Evolutionary conservation across 2,888 invertebrate species (phyloP).

Genomic region (Thalpophila matura): DNA sequence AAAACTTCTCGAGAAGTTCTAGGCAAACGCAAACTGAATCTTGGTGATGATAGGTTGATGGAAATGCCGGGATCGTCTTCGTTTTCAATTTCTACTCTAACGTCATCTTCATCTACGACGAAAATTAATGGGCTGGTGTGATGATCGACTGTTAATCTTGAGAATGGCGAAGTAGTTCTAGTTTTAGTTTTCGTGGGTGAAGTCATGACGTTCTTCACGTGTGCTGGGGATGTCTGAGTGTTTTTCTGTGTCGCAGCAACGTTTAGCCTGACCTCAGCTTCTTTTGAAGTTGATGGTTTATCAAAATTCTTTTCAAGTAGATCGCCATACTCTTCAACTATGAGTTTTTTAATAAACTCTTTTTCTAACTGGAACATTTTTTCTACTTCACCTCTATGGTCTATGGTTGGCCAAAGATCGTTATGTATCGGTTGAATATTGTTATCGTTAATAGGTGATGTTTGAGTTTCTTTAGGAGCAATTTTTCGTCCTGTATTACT

Average conservation of each 20-base stretch:
- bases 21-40: conserved; percentile 84
- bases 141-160: conserved; percentile 72
- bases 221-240: conserved; percentile 87
- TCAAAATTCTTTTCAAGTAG: conserved; percentile 79
- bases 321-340: conserved; percentile 85
- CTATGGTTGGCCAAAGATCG: conserved; percentile 80
- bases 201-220: conserved; percentile 85
- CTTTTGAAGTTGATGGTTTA: conserved; percentile 82
- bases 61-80: conserved; percentile 81
- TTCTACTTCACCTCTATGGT: conserved; percentile 80
- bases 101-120: conserved; percentile 68
- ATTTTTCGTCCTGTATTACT: conserved; percentile 77
- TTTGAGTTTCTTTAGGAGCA: conserved; percentile 86
- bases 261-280: conserved; percentile 70
- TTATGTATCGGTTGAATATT: conserved; percentile 82
- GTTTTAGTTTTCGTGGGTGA: conserved; percentile 85
- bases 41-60: conserved; percentile 84
- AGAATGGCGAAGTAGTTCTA: conserved; percentile 84
- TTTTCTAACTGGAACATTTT: conserved; percentile 85
- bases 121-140: conserved; percentile 81
- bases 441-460: conserved; percentile 79
- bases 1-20: conserved; percentile 79
- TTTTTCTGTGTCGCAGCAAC: conserved; percentile 78
- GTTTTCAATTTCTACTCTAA: conserved; percentile 66
- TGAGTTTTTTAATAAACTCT: conserved; percentile 84